phyloP scores from a whole-genome alignment of 2,797 vertebrate species.

The Sebastes ruberrimus region DNA sequence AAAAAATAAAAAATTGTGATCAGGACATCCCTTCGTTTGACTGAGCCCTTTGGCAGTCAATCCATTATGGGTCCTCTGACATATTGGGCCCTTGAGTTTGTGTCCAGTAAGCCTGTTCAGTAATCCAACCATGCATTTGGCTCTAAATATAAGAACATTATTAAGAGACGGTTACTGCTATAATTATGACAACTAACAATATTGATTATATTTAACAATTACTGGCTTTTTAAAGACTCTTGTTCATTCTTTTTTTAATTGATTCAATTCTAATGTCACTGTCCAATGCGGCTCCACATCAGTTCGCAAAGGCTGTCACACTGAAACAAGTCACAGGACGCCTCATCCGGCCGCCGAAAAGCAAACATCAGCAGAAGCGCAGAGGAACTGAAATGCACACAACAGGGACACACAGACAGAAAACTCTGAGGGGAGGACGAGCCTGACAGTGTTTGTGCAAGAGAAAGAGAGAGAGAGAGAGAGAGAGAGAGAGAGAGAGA shows the following conservation, averaged over 20 bases:
- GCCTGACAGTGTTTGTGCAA: slow-evolving; percentile 10
- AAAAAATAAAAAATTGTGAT: not conserved
- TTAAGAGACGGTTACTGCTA: not conserved
- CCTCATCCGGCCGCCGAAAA: slow-evolving; percentile 5
- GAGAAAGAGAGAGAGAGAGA: not conserved
- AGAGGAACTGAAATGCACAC: slow-evolving; percentile 35
- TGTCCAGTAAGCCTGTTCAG: not conserved
- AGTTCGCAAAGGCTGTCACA: not conserved
- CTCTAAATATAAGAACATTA: not conserved
- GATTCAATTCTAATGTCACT: not conserved
- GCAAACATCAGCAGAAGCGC: slow-evolving; percentile 58
- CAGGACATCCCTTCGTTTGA: not conserved
- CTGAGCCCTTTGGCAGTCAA: not conserved
- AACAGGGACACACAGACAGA: slow-evolving; percentile 26
- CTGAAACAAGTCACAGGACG: slow-evolving; percentile 22
- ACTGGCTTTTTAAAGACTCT: not conserved
- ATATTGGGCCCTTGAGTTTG: not conserved
- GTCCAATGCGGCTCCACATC: not conserved
- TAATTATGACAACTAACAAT: not conserved
- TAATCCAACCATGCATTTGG: not conserved
- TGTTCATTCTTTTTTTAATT: not conserved
- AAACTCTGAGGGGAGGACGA: slow-evolving; percentile 6
- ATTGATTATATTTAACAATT: not conserved
- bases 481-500: slow-evolving; percentile 21
- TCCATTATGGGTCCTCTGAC: not conserved